Percentiles rank a stretch among this genome's conserved stretches.
Conservation (phyloP, 2,888 invertebrate genomes). For the Netelia melanura region DNA sequence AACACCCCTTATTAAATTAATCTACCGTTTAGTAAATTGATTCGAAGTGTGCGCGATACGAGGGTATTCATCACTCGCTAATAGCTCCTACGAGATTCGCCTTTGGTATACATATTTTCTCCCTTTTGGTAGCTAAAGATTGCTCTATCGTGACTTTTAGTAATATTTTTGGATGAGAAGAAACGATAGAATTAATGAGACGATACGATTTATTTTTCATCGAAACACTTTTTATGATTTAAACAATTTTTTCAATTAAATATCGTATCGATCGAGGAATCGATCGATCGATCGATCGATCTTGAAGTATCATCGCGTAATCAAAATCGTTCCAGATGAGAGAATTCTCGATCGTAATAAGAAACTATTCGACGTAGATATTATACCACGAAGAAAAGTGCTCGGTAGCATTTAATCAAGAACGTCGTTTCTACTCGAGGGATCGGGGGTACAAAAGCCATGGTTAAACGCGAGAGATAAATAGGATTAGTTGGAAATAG, state of each 20-base stretch:
- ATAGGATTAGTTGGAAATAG: slow-evolving; percentile 13
- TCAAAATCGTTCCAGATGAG: no score
- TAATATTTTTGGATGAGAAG: not conserved
- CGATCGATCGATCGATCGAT: no score
- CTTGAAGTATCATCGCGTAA: no score
- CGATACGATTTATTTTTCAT: not conserved
- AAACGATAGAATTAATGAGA: not conserved
- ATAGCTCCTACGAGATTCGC: slow-evolving; percentile 52
- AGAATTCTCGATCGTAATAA: not conserved
- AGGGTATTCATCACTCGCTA: slow-evolving; percentile 73
- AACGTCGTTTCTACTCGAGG: slow-evolving; percentile 54
- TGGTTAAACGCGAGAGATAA: slow-evolving; percentile 72
- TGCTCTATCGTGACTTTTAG: slow-evolving; percentile 41
- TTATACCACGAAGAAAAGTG: slow-evolving; percentile 8
- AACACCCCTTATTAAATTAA: slow-evolving; percentile 81
- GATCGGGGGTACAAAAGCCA: slow-evolving; percentile 68
- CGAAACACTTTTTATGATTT: not conserved
- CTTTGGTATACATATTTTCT: not conserved
- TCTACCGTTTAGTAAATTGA: slow-evolving; percentile 83
- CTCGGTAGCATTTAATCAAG: slow-evolving; percentile 52
- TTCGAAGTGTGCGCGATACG: slow-evolving; percentile 75
- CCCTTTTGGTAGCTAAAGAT: slow-evolving; percentile 41
- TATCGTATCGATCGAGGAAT: no score
- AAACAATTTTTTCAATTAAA: no score
- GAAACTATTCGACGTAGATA: not conserved